Percentiles rank a stretch among this genome's conserved stretches.
Evolutionary conservation across 2,888 invertebrate species (phyloP).

Genomic region (Patella caerulea): DNA sequence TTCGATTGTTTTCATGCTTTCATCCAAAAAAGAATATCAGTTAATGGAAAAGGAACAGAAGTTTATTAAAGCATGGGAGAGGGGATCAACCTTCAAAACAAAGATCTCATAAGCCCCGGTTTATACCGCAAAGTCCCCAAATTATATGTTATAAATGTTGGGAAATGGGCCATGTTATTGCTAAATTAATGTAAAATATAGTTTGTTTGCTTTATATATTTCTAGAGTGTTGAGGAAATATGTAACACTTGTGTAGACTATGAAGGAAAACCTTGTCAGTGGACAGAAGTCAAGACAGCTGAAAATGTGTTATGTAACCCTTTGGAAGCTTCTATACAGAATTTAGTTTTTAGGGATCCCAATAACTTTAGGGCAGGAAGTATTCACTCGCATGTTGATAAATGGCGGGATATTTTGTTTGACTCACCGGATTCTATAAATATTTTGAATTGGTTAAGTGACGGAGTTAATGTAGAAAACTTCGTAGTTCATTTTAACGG

Average conservation of each 20-base stretch:
- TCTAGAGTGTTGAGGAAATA: too few relatives aligned
- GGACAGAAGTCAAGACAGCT: neutral
- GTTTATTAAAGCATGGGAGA: neutral
- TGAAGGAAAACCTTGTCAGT: neutral
- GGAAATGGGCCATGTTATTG: neutral
- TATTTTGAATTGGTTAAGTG: neutral
- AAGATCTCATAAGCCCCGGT: neutral
- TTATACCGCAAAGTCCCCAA: neutral
- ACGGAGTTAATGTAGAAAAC: neutral
- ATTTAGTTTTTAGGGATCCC: neutral
- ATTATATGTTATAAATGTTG: neutral
- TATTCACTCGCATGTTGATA: neutral
- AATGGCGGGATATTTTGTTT: neutral
- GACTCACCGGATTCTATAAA: neutral
- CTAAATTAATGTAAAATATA: neutral
- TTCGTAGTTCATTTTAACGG: neutral
- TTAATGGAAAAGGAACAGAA: conserved; percentile 1
- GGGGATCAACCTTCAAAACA: neutral
- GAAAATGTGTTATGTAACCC: neutral
- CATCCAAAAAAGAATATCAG: neutral
- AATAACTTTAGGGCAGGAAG: neutral
- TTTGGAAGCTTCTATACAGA: neutral
- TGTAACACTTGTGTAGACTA: neutral
- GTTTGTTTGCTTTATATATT: too few relatives aligned
- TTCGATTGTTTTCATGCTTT: neutral